Percentiles rank a stretch among this genome's conserved stretches.
These are phyloP conservation scores for Cyanocitta stelleri DNA, from an alignment of 2,113 vertebrate species.

Conservation along the genomic window DNA sequence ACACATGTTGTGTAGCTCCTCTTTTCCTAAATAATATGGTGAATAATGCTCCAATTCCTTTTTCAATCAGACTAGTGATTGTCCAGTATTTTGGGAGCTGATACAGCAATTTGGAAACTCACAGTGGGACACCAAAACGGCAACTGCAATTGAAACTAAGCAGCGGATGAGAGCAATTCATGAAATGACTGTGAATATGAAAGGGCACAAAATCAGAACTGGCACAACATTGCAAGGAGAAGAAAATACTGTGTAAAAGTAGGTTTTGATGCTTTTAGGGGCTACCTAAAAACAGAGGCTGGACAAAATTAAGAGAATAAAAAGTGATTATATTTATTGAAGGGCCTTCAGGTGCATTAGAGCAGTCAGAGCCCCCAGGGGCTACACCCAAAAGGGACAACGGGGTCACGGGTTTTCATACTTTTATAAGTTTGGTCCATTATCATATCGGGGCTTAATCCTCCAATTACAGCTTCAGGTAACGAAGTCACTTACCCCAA, in stretches of 20 bases:
- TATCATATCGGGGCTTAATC: not conserved
- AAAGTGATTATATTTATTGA: not conserved
- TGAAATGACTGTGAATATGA: not conserved
- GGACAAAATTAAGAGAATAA: not conserved
- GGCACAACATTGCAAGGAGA: not conserved
- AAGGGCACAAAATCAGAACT: not conserved
- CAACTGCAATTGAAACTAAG: not conserved
- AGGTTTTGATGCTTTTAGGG: not conserved
- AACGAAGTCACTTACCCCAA: not conserved
- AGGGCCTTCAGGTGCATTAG: not conserved
- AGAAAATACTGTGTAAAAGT: not conserved
- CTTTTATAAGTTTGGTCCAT: not conserved
- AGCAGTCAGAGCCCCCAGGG: not conserved
- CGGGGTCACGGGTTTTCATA: not conserved
- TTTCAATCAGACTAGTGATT: not conserved
- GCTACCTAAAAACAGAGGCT: not conserved
- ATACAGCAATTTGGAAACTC: not conserved
- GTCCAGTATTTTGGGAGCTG: not conserved
- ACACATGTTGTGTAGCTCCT: not conserved
- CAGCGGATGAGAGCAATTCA: not conserved
- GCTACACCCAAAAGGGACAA: not conserved
- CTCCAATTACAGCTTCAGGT: not conserved
- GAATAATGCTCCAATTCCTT: not conserved
- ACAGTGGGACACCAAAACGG: not conserved
- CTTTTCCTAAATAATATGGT: not conserved